phyloP scores from a whole-genome alignment of 2,113 vertebrate genomes.

The Xenus cinereus region DNA sequence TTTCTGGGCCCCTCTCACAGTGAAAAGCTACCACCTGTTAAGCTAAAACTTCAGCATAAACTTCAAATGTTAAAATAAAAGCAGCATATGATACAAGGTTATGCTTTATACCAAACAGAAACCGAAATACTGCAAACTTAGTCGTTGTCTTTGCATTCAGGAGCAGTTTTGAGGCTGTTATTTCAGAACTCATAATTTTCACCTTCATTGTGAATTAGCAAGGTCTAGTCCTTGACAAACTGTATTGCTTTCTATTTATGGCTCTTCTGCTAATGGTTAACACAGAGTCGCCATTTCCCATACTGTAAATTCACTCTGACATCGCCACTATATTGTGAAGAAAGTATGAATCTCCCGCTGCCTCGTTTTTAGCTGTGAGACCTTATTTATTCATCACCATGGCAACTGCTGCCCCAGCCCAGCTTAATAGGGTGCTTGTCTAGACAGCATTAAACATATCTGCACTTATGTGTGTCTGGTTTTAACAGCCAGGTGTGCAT shows the following conservation, averaged over 20 bases:
- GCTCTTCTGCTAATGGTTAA: neutral
- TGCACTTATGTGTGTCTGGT: neutral
- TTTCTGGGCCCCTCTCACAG: neutral
- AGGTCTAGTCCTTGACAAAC: neutral
- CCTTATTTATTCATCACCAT: slow-evolving; percentile 16
- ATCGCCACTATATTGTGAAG: neutral
- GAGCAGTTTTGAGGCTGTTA: neutral
- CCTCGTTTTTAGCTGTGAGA: neutral
- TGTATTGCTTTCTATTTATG: neutral
- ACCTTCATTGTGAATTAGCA: neutral
- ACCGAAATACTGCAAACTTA: neutral
- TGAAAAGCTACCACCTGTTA: neutral
- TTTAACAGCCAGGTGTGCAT: slow-evolving; percentile 18
- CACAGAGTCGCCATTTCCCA: neutral
- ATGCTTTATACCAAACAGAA: neutral
- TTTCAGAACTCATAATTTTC: neutral
- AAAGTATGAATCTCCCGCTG: neutral
- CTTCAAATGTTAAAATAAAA: neutral
- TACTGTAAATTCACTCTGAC: neutral
- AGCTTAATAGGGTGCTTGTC: slow-evolving; percentile 34
- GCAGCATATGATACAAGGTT: neutral
- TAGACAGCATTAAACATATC: slow-evolving; percentile 45
- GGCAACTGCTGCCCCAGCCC: slow-evolving; percentile 35
- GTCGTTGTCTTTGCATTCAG: neutral
- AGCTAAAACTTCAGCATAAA: neutral